A percentile compares a stretch with the other conserved stretches of the same genome.
These are phyloP conservation scores for Chelonia mydas DNA, from an alignment of 2,797 vertebrate genomes.

Conservation along the genomic window DNA sequence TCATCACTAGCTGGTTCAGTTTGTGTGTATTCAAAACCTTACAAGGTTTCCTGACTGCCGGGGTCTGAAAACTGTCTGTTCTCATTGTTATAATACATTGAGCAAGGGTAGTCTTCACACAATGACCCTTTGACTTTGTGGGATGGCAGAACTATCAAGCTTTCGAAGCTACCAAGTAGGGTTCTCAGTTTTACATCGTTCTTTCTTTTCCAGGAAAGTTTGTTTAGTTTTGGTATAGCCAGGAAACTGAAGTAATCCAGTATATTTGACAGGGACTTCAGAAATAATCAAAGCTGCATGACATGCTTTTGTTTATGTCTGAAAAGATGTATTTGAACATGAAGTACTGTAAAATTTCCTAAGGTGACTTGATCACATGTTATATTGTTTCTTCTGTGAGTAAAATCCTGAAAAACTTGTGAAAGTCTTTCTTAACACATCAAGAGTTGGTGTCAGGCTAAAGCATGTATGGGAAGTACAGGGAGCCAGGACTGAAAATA, in stretches of 20 bases:
- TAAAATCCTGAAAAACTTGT: not conserved
- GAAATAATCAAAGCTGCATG: not conserved
- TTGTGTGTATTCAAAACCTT: not conserved
- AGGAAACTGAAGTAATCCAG: not conserved
- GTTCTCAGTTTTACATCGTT: not conserved
- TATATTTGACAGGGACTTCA: not conserved
- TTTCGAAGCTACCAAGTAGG: not conserved
- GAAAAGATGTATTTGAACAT: not conserved
- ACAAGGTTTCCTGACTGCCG: not conserved
- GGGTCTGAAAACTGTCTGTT: fast-evolving
- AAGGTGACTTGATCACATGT: not conserved
- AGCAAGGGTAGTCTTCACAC: not conserved
- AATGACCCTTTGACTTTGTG: fast-evolving
- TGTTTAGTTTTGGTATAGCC: not conserved
- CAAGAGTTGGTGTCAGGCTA: not conserved
- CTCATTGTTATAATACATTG: not conserved
- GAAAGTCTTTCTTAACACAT: not conserved
- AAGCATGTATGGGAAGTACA: not conserved
- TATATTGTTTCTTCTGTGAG: not conserved
- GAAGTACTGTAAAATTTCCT: not conserved
- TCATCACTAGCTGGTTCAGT: not conserved
- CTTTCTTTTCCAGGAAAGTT: not conserved
- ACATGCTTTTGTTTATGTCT: not conserved
- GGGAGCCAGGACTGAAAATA: not conserved
- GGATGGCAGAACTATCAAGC: not conserved